Conservation (phyloP, 1,140 invertebrate species). For the Pogonognathellus flavescens region DNA sequence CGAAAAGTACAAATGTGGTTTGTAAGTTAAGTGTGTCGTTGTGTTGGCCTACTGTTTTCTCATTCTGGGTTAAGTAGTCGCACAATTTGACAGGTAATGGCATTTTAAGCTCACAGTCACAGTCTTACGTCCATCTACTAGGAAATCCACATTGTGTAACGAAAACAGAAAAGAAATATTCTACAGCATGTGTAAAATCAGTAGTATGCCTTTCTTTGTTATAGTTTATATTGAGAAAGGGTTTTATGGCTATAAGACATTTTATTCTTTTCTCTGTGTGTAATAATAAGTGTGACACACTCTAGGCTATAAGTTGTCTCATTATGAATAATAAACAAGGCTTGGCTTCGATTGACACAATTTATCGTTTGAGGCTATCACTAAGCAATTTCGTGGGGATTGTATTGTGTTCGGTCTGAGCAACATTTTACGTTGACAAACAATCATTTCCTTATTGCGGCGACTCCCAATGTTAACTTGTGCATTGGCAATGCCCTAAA, state of each 20-base stretch:
- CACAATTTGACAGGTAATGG: neutral
- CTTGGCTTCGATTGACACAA: constrained; percentile 12
- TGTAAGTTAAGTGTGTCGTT: constrained; percentile 12
- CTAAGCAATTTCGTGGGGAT: neutral
- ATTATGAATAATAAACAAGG: neutral
- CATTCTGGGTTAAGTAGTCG: constrained; percentile 10
- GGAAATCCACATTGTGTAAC: neutral
- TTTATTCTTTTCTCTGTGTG: neutral
- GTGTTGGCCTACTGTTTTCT: neutral
- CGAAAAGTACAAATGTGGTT: neutral
- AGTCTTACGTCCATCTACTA: neutral
- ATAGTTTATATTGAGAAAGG: neutral
- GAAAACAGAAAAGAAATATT: neutral
- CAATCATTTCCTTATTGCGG: no score
- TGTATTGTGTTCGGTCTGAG: neutral
- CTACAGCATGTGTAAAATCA: neutral
- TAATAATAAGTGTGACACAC: neutral
- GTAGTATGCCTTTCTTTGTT: neutral
- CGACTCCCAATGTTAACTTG: no score
- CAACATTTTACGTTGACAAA: neutral
- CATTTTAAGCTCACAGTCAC: neutral
- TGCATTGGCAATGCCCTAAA: no score
- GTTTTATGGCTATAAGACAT: no score
- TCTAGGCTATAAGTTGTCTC: neutral
- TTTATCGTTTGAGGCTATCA: constrained; percentile 1